Base-by-base conservation (phyloP, 2,113 vertebrate genomes). In the Chionis minor region DNA sequence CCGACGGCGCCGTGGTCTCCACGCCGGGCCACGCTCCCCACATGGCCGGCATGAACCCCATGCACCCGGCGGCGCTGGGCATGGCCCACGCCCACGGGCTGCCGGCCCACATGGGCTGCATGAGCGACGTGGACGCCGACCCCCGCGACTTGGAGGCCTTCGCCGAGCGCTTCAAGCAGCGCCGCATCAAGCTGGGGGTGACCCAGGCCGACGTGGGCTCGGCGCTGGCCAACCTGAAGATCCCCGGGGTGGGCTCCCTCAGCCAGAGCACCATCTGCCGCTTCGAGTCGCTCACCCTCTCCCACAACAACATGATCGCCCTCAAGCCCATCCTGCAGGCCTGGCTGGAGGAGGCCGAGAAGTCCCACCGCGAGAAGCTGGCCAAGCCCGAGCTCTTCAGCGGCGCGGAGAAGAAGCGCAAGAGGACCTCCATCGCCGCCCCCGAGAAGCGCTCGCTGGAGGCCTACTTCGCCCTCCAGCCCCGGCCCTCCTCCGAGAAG, bases 231-330 rank as follows among this genome's bases (percentile, higher is more conserved):
- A 99, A 99, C 98, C 98, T 99, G 92, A 99, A 99, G 98, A 99
- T 99, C 96, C 99, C 99, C 12, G 99, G 99, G 32, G 99, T 99
- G 97, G 99, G 99, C 62, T 99, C 99, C 61, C 99, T 99, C 61
- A 99, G 99, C 98, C 99, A 99, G 96, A 99, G 99, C 98, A 99
- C 99, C 97, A 99, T 99, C 98, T 99, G 99, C 97, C 98, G 99
- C 92, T 99, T 99, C 96, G 99, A 99, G 97, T 99, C 99, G 10
- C 99, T 99, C 72, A 99, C 99, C 30, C 98, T 99, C 72, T 99
- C 99, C 20, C 99, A 99, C 98, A 99, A 99, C 98, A 99, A 99
- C 97, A 99, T 99, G 99, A 99, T 99, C 87, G 99, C 99, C 30
- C 98, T 99, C 94, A 99, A 99, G 88, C 99, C 99, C 97, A 99